Evolutionary conservation across 1,140 invertebrate genomes (phyloP).

Genomic region (Zaprionus taronus): DNA sequence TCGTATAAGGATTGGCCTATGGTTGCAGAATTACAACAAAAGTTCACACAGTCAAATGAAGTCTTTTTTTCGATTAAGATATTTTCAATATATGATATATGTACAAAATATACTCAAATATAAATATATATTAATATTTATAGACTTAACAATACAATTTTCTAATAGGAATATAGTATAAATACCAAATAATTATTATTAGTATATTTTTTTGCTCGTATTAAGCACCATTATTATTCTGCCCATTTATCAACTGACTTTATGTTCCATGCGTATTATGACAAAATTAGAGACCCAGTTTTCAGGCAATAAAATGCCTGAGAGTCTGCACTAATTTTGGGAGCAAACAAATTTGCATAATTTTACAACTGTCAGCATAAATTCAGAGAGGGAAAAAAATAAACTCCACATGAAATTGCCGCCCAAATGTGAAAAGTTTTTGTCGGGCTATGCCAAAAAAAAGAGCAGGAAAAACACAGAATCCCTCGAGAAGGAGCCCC

Average conservation of each 20-base stretch:
- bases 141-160: too few relatives aligned
- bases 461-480: not conserved
- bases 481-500: slow-evolving; percentile 14
- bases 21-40: not conserved
- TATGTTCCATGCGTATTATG: slow-evolving; percentile 22
- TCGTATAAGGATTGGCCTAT: not conserved
- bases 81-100: too few relatives aligned
- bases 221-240: too few relatives aligned
- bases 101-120: too few relatives aligned
- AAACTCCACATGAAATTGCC: slow-evolving; percentile 56
- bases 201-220: too few relatives aligned
- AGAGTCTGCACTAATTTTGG: slow-evolving; percentile 22
- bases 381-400: slow-evolving; percentile 46
- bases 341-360: slow-evolving; percentile 49
- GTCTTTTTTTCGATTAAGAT: not conserved
- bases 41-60: not conserved
- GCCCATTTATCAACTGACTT: slow-evolving; percentile 23
- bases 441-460: slow-evolving; percentile 44
- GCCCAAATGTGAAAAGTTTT: slow-evolving; percentile 69
- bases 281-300: slow-evolving; percentile 13
- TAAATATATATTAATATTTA: too few relatives aligned
- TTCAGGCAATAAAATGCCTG: slow-evolving; percentile 32
- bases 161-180: too few relatives aligned
- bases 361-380: slow-evolving; percentile 70
- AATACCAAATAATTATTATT: too few relatives aligned